phyloP scores from a whole-genome alignment of 2,113 vertebrate species.

The Microcebus tavaratra region DNA sequence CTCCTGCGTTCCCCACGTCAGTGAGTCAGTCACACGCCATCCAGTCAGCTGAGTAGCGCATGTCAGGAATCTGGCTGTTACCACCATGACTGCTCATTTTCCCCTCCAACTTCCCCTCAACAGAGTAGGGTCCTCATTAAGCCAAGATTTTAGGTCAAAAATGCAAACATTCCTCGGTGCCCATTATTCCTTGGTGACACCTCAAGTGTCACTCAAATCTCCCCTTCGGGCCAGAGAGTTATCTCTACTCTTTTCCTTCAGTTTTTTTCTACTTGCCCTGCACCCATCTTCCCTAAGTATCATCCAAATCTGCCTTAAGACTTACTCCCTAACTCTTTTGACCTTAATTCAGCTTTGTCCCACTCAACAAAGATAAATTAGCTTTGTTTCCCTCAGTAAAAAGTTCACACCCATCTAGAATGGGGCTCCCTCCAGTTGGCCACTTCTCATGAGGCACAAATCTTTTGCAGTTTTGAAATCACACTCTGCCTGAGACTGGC shows the following conservation, averaged over 20 bases:
- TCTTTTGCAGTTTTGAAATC: neutral
- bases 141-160: neutral
- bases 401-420: neutral
- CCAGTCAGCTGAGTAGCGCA: neutral
- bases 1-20: neutral
- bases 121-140: neutral
- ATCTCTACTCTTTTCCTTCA: neutral
- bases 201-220: neutral
- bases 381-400: neutral
- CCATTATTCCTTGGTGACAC: neutral
- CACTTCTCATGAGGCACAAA: neutral
- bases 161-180: neutral
- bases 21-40: neutral
- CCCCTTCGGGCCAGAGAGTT: too few relatives aligned
- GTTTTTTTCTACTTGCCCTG: too few relatives aligned
- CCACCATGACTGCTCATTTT: neutral
- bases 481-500: neutral
- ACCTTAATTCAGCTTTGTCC: neutral
- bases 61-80: neutral
- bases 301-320: neutral
- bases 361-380: neutral
- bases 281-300: neutral
- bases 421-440: neutral
- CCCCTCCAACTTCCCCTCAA: neutral
- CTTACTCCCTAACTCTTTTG: neutral